Conservation (phyloP, 2,113 vertebrate species). For the Grammatotria lemairii region DNA sequence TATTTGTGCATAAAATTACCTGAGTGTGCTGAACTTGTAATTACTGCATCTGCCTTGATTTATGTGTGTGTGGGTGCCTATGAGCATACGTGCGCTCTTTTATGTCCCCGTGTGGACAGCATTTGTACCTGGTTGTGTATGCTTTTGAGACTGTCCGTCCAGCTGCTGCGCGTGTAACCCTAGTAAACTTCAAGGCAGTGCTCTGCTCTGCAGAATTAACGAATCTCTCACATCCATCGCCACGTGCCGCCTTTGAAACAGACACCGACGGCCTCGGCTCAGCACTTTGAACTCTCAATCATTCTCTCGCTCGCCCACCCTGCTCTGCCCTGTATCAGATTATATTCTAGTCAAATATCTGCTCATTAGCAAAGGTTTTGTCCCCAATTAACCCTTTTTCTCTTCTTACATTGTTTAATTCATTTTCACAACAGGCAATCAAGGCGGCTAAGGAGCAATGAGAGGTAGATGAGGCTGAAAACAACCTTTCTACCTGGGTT, state of each 20-base stretch:
- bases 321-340: conserved; percentile 15
- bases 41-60: not conserved
- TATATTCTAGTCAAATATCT: conserved; percentile 38
- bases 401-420: conserved; percentile 9
- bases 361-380: conserved; percentile 27
- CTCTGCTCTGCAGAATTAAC: conserved; percentile 80
- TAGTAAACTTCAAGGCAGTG: conserved; percentile 83
- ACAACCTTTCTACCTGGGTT: not conserved
- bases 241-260: conserved; percentile 83
- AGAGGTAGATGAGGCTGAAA: not conserved
- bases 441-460: not conserved
- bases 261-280: conserved; percentile 58
- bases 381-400: conserved; percentile 8
- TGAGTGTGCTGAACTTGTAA: not conserved
- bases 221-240: conserved; percentile 80
- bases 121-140: not conserved
- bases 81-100: not conserved
- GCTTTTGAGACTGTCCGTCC: conserved; percentile 2
- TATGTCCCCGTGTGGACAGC: not conserved
- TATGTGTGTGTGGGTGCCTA: not conserved
- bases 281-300: conserved; percentile 49
- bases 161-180: conserved; percentile 65
- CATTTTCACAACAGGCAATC: not conserved
- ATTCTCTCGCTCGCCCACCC: conserved; percentile 19
- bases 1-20: not conserved